These are phyloP conservation scores for Zenarchopterus dispar DNA, from an alignment of 2,797 vertebrate species.

Conservation along the genomic window DNA sequence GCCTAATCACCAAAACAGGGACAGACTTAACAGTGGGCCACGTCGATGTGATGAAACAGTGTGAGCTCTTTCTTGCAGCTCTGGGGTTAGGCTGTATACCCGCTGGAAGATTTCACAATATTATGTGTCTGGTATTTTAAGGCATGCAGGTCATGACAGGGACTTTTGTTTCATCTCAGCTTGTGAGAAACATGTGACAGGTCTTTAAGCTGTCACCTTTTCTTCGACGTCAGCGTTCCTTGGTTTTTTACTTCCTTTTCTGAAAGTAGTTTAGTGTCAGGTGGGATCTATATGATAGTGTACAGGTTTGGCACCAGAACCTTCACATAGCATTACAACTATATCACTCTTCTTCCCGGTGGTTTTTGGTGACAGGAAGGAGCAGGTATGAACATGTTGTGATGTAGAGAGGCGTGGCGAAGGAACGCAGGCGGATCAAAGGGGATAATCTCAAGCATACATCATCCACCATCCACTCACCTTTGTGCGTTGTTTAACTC, in stretches of 20 bases:
- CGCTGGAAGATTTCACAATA: background rate
- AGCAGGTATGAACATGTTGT: slow-evolving; percentile 56
- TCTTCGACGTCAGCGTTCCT: slow-evolving; percentile 1
- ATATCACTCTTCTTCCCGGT: slow-evolving; percentile 46
- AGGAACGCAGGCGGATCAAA: slow-evolving; percentile 60
- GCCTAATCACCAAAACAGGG: no score
- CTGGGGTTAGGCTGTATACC: background rate
- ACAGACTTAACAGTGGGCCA: no score
- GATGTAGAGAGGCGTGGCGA: slow-evolving; percentile 57
- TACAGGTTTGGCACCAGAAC: slow-evolving; percentile 11
- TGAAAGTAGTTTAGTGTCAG: background rate
- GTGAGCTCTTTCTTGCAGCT: background rate
- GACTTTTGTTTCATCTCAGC: slow-evolving; percentile 13
- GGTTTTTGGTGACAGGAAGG: slow-evolving; percentile 26
- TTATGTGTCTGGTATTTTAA: slow-evolving; percentile 3
- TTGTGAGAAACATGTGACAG: background rate
- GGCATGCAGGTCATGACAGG: background rate
- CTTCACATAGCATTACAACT: slow-evolving; percentile 16
- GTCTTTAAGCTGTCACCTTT: background rate
- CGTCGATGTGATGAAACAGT: slow-evolving; percentile 25
- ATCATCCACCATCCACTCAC: slow-evolving; percentile 47
- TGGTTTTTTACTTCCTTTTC: background rate
- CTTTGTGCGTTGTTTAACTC: slow-evolving; percentile 19
- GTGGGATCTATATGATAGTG: slow-evolving; percentile 2
- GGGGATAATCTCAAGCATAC: slow-evolving; percentile 67